Evolutionary conservation across 2,113 vertebrate species (phyloP), one percentile per base, ranked within the genome.

Genomic region (Antechinus flavipes): DNA sequence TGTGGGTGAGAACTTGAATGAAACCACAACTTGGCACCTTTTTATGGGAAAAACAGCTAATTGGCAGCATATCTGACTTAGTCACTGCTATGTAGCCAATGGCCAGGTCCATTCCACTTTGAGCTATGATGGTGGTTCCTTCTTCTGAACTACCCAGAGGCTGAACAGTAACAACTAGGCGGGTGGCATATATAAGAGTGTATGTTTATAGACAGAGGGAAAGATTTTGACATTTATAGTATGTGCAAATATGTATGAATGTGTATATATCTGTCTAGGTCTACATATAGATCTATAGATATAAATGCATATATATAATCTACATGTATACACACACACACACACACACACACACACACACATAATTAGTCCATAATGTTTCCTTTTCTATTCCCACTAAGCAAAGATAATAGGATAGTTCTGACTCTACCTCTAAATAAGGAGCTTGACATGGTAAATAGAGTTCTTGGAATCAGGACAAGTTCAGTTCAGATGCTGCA

Each of bases 1-100:
- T 97, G 91, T 91, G 90, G 68, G 68, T 84, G 68, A 94, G 53
- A 94, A 94, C 91, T 14, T 93, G 12, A 54, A 30, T 84, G 47
- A 97, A 95, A 61, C 90, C 94, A 97, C 91, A 91, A 93, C 95
- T 89, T 0, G 8, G 54, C 90, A 53, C 58, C 68, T 94, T 30
- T 4, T 93, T 42, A 68, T 26, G 95, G 0, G 0, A 89, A 55
- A 68, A 95, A 92, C 95, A 95, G 93, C 92, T 49, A 96, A 91
- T 84, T 23, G 22, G 95, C 53, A 54, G 47, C n/a, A 10, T 58
- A 94, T 97, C 58, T 90, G n/a, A 95, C 76, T 95, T 30, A 89
- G 50, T 91, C 91, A 96, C 92, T 95, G 53, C 53, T 91, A 76
- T 92, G 55, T 93, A 92, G 91, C 49, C 92, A 91, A 26, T 93